These are phyloP conservation scores for Melieria picta DNA, from an alignment of 2,888 invertebrate species.

Conservation along the genomic window DNA sequence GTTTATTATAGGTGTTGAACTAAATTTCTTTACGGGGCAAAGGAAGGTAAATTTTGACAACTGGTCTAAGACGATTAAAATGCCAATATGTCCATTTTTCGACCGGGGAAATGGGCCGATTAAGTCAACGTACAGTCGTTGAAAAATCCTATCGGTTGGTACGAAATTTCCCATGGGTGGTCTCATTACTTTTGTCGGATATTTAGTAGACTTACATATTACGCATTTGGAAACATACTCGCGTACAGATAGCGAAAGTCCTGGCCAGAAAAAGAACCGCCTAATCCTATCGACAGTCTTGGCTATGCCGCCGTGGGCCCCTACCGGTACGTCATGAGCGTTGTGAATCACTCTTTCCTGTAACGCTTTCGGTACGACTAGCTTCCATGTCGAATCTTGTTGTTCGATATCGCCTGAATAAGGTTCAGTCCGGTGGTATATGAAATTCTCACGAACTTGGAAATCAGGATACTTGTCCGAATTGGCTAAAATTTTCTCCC, in stretches of 20 bases:
- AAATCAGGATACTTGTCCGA: slow-evolving; percentile 16
- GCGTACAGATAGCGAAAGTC: slow-evolving; percentile 15
- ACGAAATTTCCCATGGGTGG: too few relatives aligned
- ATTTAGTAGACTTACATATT: slow-evolving; percentile 21
- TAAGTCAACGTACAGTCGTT: too few relatives aligned
- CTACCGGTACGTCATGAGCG: slow-evolving; percentile 29
- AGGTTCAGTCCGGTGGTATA: slow-evolving; percentile 10
- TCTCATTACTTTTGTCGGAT: slow-evolving; percentile 24
- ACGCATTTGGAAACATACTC: slow-evolving; percentile 20
- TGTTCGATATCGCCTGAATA: slow-evolving; percentile 17
- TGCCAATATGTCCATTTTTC: too few relatives aligned
- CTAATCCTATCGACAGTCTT: slow-evolving; percentile 21
- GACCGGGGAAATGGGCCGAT: too few relatives aligned
- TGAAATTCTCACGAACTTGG: background rate
- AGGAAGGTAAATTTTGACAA: too few relatives aligned
- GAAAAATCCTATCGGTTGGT: too few relatives aligned
- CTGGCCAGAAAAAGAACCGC: slow-evolving; percentile 19
- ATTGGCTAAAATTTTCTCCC: slow-evolving; percentile 1
- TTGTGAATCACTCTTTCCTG: slow-evolving; percentile 13
- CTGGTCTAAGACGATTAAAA: too few relatives aligned
- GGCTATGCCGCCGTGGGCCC: slow-evolving; percentile 30
- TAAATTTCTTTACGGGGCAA: too few relatives aligned
- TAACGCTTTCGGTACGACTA: slow-evolving; percentile 27
- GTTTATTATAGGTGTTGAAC: too few relatives aligned
- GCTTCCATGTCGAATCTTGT: slow-evolving; percentile 30